Evolutionary conservation across 2,888 invertebrate genomes (phyloP).

Genomic region (Caenorhabditis afra): DNA sequence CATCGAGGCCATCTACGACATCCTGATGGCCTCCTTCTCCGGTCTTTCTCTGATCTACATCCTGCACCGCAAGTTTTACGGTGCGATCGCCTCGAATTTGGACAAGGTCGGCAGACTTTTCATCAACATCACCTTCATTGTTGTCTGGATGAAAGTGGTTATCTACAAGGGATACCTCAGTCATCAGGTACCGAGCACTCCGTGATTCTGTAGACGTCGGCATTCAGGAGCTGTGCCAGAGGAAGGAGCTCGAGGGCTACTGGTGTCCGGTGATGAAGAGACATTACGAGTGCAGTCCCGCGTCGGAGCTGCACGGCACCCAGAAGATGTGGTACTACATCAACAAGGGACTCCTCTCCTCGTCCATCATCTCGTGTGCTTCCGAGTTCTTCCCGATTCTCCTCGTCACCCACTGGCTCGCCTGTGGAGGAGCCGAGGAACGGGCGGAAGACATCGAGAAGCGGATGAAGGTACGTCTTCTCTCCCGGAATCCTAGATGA

Average conservation of each 20-base stretch:
- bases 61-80: constrained; percentile 78
- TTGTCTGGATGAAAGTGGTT: constrained; percentile 79
- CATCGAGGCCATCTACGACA: constrained; percentile 74
- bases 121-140: constrained; percentile 75
- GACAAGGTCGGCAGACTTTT: constrained; percentile 76
- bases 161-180: constrained; percentile 78
- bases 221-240: constrained; percentile 76
- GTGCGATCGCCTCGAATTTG: constrained; percentile 75
- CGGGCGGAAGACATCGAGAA: constrained; percentile 75
- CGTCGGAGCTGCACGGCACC: constrained; percentile 73
- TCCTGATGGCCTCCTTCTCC: constrained; percentile 76
- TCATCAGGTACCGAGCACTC: constrained; percentile 66
- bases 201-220: not conserved
- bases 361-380: constrained; percentile 79
- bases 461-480: constrained; percentile 63
- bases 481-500: not conserved
- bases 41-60: constrained; percentile 75
- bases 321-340: constrained; percentile 77
- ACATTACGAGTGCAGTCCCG: constrained; percentile 75
- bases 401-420: constrained; percentile 79
- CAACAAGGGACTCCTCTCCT: constrained; percentile 71
- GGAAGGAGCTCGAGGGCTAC: constrained; percentile 78
- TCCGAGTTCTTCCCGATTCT: constrained; percentile 80
- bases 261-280: constrained; percentile 79
- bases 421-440: constrained; percentile 79